These are phyloP conservation scores for Drosophila helvetica DNA, from an alignment of 2,888 invertebrate genomes.

Conservation along the genomic window DNA sequence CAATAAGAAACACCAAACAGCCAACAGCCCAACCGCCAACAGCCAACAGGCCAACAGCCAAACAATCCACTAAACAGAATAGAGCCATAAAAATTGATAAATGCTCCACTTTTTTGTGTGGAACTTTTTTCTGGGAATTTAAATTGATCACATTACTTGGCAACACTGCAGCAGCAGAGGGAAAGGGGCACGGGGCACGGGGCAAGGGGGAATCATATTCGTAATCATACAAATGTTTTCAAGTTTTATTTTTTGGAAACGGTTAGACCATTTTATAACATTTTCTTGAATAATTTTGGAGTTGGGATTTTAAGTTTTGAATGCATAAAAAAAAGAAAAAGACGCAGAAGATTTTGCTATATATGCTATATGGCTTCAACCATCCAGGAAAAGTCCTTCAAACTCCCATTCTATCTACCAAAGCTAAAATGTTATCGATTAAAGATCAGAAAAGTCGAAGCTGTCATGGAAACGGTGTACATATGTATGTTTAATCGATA, in stretches of 20 bases:
- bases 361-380: too few relatives aligned
- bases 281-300: not conserved
- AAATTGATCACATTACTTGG: conserved; percentile 44
- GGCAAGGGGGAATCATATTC: not conserved
- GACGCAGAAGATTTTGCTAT: too few relatives aligned
- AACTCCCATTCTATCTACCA: too few relatives aligned
- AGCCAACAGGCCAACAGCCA: conserved; percentile 18
- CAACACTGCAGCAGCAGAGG: not conserved
- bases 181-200: conserved; percentile 8
- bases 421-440: too few relatives aligned
- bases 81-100: conserved; percentile 74
- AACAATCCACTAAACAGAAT: conserved; percentile 41
- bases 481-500: too few relatives aligned
- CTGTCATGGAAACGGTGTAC: too few relatives aligned
- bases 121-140: conserved; percentile 25
- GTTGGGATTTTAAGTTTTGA: not conserved
- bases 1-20: conserved; percentile 9
- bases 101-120: conserved; percentile 60
- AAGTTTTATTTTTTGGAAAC: conserved; percentile 33
- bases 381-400: too few relatives aligned
- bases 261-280: conserved; percentile 3
- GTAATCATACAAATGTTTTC: conserved; percentile 34
- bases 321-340: too few relatives aligned
- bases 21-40: conserved; percentile 12
- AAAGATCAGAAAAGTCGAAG: too few relatives aligned